These are phyloP conservation scores for Pangasianodon gigas DNA, from an alignment of 2,113 vertebrate species.

Conservation along the genomic window DNA sequence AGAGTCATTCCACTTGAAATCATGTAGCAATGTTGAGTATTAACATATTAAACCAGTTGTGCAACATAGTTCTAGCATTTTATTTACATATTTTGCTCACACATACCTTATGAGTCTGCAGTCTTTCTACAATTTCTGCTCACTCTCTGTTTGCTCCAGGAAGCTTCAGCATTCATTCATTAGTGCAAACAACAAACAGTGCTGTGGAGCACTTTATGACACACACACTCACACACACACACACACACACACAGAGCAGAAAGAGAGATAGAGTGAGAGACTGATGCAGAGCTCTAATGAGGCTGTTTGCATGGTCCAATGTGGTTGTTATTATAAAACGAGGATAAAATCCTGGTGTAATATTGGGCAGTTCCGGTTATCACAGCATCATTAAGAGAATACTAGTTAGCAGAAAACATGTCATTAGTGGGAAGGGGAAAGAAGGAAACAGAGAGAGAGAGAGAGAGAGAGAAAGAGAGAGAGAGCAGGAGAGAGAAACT, in stretches of 20 bases:
- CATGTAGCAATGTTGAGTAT: neutral
- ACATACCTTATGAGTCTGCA: slow-evolving; percentile 1
- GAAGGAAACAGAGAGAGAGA: neutral
- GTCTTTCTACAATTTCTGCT: slow-evolving; percentile 18
- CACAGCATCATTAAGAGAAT: slow-evolving; percentile 48
- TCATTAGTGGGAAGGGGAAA: slow-evolving; percentile 37
- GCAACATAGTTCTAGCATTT: neutral
- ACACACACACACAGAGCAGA: slow-evolving; percentile 5
- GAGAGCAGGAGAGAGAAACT: slow-evolving; percentile 48
- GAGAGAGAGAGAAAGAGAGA: slow-evolving; percentile 31
- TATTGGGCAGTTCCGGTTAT: slow-evolving; percentile 44
- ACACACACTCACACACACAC: slow-evolving; percentile 21
- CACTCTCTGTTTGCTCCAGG: slow-evolving; percentile 5
- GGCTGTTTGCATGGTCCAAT: slow-evolving; percentile 46
- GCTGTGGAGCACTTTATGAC: slow-evolving; percentile 59
- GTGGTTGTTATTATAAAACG: slow-evolving; percentile 46
- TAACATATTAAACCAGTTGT: neutral
- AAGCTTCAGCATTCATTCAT: slow-evolving; percentile 30
- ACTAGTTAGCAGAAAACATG: slow-evolving; percentile 47
- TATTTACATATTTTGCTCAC: slow-evolving; percentile 36
- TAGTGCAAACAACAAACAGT: slow-evolving; percentile 31
- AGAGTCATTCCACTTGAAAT: neutral
- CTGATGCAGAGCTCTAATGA: slow-evolving; percentile 36
- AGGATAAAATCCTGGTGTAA: slow-evolving; percentile 40
- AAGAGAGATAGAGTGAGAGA: slow-evolving; percentile 14